Evolutionary conservation across 2,113 vertebrate genomes (phyloP).

Genomic region (Telmatochromis bifrenatus): DNA sequence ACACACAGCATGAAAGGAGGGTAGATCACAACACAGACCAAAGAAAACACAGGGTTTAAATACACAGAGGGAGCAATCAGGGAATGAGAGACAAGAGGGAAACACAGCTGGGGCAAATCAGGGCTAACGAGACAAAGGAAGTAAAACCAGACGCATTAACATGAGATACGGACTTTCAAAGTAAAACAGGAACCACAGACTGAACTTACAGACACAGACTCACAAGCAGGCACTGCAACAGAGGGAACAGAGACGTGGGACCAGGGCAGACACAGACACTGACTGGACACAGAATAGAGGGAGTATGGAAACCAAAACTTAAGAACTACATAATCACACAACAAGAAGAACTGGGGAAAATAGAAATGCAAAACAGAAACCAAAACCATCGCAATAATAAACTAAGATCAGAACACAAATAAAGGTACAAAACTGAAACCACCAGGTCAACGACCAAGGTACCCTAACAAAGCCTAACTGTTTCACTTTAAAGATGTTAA

Average conservation of each 20-base stretch:
- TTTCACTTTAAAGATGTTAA: neutral
- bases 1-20: neutral
- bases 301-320: neutral
- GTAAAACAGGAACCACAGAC: neutral
- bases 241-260: neutral
- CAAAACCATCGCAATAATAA: neutral
- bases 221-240: neutral
- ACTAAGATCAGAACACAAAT: neutral
- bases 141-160: neutral
- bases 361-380: neutral
- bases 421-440: neutral
- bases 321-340: neutral
- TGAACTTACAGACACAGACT: neutral
- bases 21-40: neutral
- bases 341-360: neutral
- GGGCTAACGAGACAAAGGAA: neutral
- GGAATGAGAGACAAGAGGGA: neutral
- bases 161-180: neutral
- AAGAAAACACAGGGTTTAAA: neutral
- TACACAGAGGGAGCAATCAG: neutral
- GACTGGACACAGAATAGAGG: neutral
- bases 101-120: neutral
- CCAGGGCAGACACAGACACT: neutral
- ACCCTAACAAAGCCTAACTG: neutral
- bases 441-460: no score